Conservation (phyloP, 2,888 invertebrate species). For the Lampropteryx suffumata region DNA sequence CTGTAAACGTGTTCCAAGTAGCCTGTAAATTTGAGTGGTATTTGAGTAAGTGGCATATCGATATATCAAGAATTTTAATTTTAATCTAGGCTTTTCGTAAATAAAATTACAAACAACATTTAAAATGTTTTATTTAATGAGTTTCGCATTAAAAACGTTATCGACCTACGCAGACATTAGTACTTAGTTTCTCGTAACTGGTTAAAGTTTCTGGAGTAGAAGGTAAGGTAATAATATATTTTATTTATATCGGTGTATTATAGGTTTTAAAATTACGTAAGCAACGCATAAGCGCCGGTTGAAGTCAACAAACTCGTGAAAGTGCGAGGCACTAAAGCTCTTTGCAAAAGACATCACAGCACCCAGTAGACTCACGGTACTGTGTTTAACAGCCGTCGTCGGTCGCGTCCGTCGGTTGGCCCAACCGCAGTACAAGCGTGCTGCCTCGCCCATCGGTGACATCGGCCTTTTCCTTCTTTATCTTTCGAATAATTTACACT, state of each 20-base stretch:
- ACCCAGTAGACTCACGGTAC: constrained; percentile 39
- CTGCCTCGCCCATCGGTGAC: constrained; percentile 35
- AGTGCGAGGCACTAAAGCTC: constrained; percentile 59
- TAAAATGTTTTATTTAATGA: constrained; percentile 1
- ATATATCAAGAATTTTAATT: too few species aligned
- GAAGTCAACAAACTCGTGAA: constrained; percentile 67
- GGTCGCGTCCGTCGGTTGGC: too few species aligned
- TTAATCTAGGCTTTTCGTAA: constrained; percentile 57
- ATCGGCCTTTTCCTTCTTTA: constrained; percentile 36
- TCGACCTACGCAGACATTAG: constrained; percentile 1
- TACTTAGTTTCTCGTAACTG: constrained; percentile 25
- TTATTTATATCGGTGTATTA: constrained; percentile 29
- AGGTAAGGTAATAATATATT: too few species aligned
- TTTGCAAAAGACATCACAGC: constrained; percentile 76
- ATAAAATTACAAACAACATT: neutral
- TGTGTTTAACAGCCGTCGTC: too few species aligned
- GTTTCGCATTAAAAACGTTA: constrained; percentile 1
- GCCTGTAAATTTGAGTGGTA: too few species aligned
- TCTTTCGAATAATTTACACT: constrained; percentile 31
- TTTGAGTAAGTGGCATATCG: too few species aligned
- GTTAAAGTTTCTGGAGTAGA: constrained; percentile 21
- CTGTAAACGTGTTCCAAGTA: too few species aligned
- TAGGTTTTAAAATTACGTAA: constrained; percentile 36
- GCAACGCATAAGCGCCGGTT: constrained; percentile 31
- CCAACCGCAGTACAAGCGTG: too few species aligned